Conservation (phyloP, 2,797 vertebrate genomes). For the Kryptopterus vitreolus region DNA sequence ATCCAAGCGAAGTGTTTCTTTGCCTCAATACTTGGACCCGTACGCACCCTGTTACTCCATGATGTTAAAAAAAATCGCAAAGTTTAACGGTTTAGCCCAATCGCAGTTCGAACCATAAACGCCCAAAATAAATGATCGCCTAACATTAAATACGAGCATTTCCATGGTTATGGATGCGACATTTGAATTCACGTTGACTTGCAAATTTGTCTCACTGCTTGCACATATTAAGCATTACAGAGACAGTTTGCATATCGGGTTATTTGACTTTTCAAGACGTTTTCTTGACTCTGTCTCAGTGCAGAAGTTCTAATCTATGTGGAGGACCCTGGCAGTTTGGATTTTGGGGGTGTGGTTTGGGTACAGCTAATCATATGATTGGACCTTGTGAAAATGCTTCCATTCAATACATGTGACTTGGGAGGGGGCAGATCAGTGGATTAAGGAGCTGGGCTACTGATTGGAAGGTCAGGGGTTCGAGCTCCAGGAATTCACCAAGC, state of each 20-base stretch:
- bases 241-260: constrained; percentile 1
- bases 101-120: background rate
- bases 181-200: constrained; percentile 11
- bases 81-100: background rate
- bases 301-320: background rate
- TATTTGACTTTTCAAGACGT: constrained; percentile 11
- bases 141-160: background rate
- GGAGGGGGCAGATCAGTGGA: too few relatives aligned
- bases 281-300: background rate
- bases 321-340: too few relatives aligned
- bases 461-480: too few relatives aligned
- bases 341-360: background rate
- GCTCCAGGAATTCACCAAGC: too few relatives aligned
- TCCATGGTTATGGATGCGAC: constrained; percentile 1
- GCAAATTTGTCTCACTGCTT: constrained; percentile 3
- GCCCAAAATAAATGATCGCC: background rate
- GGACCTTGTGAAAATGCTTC: background rate
- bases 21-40: background rate
- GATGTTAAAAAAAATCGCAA: background rate
- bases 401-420: too few relatives aligned
- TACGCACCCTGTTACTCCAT: background rate
- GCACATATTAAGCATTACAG: constrained; percentile 3
- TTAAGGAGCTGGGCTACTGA: too few relatives aligned
- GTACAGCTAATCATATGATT: background rate
- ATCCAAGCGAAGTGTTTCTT: background rate